Evolutionary conservation across 2,888 invertebrate species (phyloP).

Genomic region (Melinaea marsaeus): DNA sequence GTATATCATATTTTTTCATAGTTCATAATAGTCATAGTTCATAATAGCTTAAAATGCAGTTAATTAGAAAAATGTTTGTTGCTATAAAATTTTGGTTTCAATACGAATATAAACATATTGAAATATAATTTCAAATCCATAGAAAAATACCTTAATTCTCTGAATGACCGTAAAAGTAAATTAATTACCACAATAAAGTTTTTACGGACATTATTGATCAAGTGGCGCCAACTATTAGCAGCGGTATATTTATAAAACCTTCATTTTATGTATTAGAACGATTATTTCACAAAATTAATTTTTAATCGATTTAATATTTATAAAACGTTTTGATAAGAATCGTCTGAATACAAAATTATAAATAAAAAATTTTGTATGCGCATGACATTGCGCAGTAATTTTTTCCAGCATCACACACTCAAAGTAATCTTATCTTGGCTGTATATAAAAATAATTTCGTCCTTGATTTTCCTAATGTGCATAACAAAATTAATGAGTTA

Average conservation of each 20-base stretch:
- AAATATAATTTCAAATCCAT: no score
- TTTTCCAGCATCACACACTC: not conserved
- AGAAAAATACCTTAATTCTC: not conserved
- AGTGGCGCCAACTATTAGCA: constrained; percentile 35
- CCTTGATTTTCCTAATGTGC: not conserved
- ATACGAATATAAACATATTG: no score
- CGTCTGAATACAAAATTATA: no score
- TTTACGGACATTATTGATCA: constrained; percentile 32
- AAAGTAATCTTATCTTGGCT: no score
- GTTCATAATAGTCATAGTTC: no score
- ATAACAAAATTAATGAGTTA: not conserved
- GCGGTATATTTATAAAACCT: not conserved
- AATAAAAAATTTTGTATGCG: not conserved
- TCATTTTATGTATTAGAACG: not conserved
- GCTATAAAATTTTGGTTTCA: no score
- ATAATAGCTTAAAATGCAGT: no score
- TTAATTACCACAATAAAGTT: constrained; percentile 33
- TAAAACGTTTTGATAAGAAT: not conserved
- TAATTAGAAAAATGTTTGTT: no score
- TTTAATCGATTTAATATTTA: not conserved
- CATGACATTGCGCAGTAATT: constrained; percentile 3
- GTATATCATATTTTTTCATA: no score
- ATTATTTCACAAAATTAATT: not conserved
- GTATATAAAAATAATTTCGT: no score
- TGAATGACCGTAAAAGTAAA: constrained; percentile 21